These are phyloP conservation scores for Solenopsis fugax DNA, from an alignment of 1,140 invertebrate genomes.

Conservation along the genomic window DNA sequence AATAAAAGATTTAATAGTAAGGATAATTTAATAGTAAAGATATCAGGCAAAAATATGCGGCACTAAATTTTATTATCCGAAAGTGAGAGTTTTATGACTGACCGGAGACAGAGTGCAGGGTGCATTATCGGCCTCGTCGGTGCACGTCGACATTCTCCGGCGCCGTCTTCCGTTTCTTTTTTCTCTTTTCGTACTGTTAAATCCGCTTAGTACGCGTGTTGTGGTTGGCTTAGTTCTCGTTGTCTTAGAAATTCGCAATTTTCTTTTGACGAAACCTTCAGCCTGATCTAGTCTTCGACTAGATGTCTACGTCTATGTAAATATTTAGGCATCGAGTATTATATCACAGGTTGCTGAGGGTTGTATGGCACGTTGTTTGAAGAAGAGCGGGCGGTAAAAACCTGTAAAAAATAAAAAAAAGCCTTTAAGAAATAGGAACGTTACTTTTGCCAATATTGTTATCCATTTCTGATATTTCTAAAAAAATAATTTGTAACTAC, in stretches of 20 bases:
- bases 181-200: slow-evolving; percentile 65
- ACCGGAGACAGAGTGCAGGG: slow-evolving; percentile 86
- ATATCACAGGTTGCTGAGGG: slow-evolving; percentile 84
- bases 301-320: slow-evolving; percentile 75
- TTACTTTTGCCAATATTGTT: not conserved
- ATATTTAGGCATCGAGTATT: slow-evolving; percentile 74
- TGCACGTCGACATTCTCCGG: slow-evolving; percentile 85
- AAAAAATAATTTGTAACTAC: not conserved
- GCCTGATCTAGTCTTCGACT: slow-evolving; percentile 46
- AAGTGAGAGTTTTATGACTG: slow-evolving; percentile 69
- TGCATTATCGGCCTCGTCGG: slow-evolving; percentile 84
- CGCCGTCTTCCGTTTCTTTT: slow-evolving; percentile 71
- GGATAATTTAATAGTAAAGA: not conserved
- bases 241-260: not conserved
- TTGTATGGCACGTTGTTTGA: slow-evolving; percentile 83
- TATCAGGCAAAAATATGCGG: not conserved
- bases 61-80: not conserved
- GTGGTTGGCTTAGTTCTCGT: not conserved
- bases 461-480: no score
- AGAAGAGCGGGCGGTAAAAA: slow-evolving; percentile 28
- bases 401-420: slow-evolving; percentile 49
- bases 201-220: slow-evolving; percentile 21
- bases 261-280: not conserved
- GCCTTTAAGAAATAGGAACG: not conserved
- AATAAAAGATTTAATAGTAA: not conserved